These are phyloP conservation scores for Halisarca cf. caerulea DNA, from an alignment of 37 sponge, comb jelly and placozoan species.

Conservation along the genomic window DNA sequence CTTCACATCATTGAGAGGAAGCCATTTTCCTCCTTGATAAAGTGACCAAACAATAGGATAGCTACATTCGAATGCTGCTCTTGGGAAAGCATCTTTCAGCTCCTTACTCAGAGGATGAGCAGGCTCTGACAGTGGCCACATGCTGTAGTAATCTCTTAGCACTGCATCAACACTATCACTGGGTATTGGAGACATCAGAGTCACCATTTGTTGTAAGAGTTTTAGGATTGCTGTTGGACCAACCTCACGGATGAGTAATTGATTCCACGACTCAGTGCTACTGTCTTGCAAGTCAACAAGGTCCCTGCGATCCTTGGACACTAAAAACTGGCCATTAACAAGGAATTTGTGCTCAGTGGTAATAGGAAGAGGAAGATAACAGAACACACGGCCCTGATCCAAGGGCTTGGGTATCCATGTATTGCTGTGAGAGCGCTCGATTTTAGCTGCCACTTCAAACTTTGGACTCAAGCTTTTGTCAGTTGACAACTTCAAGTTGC, in stretches of 20 bases:
- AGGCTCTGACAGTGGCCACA: constrained; percentile 33
- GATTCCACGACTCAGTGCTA: constrained; percentile 48
- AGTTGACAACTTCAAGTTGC: too few species aligned
- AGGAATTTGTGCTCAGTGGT: constrained; percentile 31
- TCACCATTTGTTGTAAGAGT: constrained; percentile 15
- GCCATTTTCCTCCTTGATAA: constrained; percentile 50
- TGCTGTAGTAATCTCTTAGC: constrained; percentile 43
- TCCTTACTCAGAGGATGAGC: constrained; percentile 1
- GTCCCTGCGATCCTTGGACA: constrained; percentile 50
- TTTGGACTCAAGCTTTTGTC: constrained; percentile 3
- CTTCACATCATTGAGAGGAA: constrained; percentile 5
- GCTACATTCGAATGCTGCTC: background rate
- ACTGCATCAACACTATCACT: background rate
- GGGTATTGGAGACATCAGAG: too few species aligned
- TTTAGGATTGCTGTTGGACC: constrained; percentile 34
- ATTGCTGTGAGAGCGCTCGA: background rate
- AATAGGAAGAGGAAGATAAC: constrained; percentile 65
- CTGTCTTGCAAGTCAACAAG: constrained; percentile 21
- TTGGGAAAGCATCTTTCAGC: background rate
- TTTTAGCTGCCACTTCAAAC: constrained; percentile 33
- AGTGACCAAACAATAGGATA: background rate
- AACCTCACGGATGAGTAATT: constrained; percentile 29
- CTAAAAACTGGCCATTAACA: constrained; percentile 54
- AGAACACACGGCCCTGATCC: constrained; percentile 32
- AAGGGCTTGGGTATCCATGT: background rate